Evolutionary conservation across 2,113 vertebrate genomes (phyloP), one percentile per base, ranked within the genome.

Genomic region (Elephas maximus): DNA sequence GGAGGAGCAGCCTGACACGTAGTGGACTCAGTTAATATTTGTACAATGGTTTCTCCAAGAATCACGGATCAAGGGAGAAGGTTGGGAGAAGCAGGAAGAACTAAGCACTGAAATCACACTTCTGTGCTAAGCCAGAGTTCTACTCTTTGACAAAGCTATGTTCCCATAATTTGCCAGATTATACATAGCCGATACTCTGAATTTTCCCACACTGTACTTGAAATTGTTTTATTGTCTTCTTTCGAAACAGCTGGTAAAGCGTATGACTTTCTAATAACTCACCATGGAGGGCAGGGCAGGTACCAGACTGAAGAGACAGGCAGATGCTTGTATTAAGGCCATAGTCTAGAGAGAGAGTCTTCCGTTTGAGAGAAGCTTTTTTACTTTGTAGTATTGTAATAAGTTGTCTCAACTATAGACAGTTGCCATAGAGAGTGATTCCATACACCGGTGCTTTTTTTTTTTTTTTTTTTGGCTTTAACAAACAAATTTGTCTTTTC

Each of bases 171-270:
- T 93, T 96, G 23, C 69, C 69, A 90, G 48, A 48, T 67, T 67
- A 17, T 90, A 57, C 1, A 30, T 28, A 91, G 45, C 65, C 84
- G 26, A 69, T 87, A 30, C 2, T 48, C 7, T 78, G 45, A 30
- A 30, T 80, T 96, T 96, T 88, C 44, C 30, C 41, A 53, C n/a
- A 81, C 45, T 82, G 8, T 69, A 41, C 84, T 83, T 89, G 41
- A 97, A 96, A 30, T 71, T 93, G 33, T 73, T 95, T 69, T 89
- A 6, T 71, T 79, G 44, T 95, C 60, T 95, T 92, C 53, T 81
- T 71, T 80, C 26, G 88, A 91, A 82, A 78, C 20, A 92, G 48
- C 48, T 45, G 41, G 28, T n/a, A 45, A 97, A 90, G 51, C 83
- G 28, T 90, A 71, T 89, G 60, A 80, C 60, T 94, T 96, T 69